Base-by-base conservation (phyloP, 2,888 invertebrate genomes). In the Labia minor region DNA sequence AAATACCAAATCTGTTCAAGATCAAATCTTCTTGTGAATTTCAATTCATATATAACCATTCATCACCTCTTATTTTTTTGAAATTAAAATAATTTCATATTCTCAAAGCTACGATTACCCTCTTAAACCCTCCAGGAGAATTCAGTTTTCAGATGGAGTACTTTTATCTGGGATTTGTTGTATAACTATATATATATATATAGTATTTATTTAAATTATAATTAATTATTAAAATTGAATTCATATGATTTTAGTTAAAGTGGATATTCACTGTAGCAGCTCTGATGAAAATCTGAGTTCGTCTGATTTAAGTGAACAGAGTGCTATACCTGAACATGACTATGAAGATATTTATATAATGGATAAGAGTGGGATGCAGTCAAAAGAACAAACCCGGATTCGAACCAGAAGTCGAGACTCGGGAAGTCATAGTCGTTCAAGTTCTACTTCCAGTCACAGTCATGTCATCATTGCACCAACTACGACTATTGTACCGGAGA, bases 331-430 rank as follows among this genome's bases (percentile, higher is more conserved):
- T 67, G 67, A 65, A 49, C 49, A 75, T 66, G 90, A 90, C 74
- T 91, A 91, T 76, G 90, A 91, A 77, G 90, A 90, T 73, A 90
- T 90, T 69, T 90, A 90, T 75, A 76, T 88, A 76, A 84, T 89
- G 65, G 81, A 85, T 66, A 86, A 87, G 64, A 86, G 84, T 70
- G 77, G 78, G 65, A 72, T 72, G 64, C 70, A 71, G 65, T 69
- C 65, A 72, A 75, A 62, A 61, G 76, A 76, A 62, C 73, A 74
- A 49, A 76, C 75, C 69, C 74, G 71, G 65, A 67, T 71, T 26
- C 72, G 74, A 33, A 76, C 75, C 14, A 70, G 75, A 65, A 77
- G 75, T 19, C 72, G 75, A 61, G 87, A 87, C 77, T 87, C 87
- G 65, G 88, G 89, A 68, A 88, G 88, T 69, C 89, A 89, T 78